Conservation (phyloP, 2,113 vertebrate species). For the Salvelinus namaycush region DNA sequence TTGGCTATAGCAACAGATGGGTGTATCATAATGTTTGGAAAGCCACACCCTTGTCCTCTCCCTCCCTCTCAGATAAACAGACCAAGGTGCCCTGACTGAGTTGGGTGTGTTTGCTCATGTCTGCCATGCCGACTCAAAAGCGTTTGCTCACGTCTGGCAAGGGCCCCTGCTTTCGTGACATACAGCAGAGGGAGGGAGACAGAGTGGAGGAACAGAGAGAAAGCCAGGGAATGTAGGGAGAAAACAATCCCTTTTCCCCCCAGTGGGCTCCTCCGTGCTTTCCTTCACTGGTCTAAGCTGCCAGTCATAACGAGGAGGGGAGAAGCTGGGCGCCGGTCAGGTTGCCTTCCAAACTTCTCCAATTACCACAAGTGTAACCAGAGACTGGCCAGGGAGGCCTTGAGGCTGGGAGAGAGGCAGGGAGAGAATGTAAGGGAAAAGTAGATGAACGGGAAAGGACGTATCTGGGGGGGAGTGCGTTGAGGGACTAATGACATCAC, state of each 20-base stretch:
- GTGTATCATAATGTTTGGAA: constrained; percentile 17
- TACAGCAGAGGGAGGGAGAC: constrained; percentile 42
- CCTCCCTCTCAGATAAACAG: constrained; percentile 43
- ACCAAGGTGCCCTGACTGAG: constrained; percentile 36
- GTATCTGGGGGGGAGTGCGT: constrained; percentile 11
- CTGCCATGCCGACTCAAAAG: constrained; percentile 23
- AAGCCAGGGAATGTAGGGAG: constrained; percentile 51
- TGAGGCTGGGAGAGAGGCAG: constrained; percentile 21
- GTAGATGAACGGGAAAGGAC: background rate
- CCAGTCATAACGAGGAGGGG: constrained; percentile 49
- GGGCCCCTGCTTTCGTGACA: constrained; percentile 20
- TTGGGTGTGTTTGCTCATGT: constrained; percentile 47
- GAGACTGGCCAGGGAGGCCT: constrained; percentile 59
- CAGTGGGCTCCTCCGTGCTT: constrained; percentile 59
- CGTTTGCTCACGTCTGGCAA: constrained; percentile 50
- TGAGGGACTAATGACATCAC: constrained; percentile 55
- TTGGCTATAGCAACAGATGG: background rate
- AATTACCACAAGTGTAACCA: constrained; percentile 71
- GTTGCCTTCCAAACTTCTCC: constrained; percentile 63
- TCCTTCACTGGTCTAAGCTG: constrained; percentile 58
- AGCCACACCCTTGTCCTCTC: constrained; percentile 26
- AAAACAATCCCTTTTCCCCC: constrained; percentile 53
- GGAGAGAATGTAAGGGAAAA: constrained; percentile 30
- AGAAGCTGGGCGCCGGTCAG: constrained; percentile 49
- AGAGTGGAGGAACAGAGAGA: constrained; percentile 36